Conservation (phyloP, 2,888 invertebrate genomes). For the Sesia bembeciformis region DNA sequence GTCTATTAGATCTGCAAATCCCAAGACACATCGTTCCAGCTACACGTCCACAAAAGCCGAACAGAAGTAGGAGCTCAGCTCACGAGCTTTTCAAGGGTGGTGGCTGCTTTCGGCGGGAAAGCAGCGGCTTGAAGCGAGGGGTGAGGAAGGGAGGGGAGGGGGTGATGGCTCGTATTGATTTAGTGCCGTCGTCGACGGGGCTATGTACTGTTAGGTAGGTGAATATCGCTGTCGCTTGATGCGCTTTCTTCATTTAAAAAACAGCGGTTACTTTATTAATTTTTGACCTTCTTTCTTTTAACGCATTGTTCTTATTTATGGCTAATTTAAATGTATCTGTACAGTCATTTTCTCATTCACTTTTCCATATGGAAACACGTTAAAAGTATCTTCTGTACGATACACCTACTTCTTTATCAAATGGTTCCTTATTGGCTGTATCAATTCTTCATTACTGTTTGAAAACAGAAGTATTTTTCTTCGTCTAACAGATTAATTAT, state of each 20-base stretch:
- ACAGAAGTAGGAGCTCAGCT: conserved; percentile 75
- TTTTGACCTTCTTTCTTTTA: too few species aligned
- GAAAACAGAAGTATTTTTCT: too few species aligned
- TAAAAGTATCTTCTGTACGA: too few species aligned
- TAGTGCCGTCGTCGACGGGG: conserved; percentile 75
- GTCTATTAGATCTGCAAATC: conserved; percentile 35
- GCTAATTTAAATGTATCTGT: too few species aligned
- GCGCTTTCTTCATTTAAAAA: conserved; percentile 40
- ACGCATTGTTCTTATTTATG: too few species aligned
- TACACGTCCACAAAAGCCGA: conserved; percentile 72
- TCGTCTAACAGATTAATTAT: too few species aligned
- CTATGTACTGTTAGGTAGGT: conserved; percentile 66
- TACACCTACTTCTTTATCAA: too few species aligned
- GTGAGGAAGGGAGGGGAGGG: conserved; percentile 36
- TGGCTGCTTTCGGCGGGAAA: conserved; percentile 71
- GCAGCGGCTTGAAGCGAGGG: conserved; percentile 46
- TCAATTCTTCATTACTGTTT: too few species aligned
- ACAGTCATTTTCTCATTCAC: too few species aligned
- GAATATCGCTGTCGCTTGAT: conserved; percentile 65
- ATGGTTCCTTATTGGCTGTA: too few species aligned
- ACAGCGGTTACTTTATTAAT: too few species aligned
- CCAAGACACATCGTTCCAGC: conserved; percentile 65
- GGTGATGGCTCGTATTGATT: conserved; percentile 75
- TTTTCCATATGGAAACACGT: too few species aligned
- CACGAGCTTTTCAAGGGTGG: conserved; percentile 74